phyloP scores from a whole-genome alignment of 2,113 vertebrate genomes.

The Chloropsis cyanopogon region DNA sequence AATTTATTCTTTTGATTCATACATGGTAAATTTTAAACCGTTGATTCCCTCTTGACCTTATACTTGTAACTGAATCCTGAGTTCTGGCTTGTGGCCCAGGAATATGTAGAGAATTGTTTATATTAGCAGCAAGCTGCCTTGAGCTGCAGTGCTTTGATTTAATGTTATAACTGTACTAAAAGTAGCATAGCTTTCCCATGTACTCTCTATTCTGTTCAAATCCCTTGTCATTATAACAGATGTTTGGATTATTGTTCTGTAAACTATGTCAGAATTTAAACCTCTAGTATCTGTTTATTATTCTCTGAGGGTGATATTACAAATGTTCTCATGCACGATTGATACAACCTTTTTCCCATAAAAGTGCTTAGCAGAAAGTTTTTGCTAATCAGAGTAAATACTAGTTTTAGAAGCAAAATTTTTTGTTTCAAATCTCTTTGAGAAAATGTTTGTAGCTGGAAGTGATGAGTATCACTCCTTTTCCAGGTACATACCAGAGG shows the following conservation, averaged over 20 bases:
- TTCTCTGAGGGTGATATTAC: slow-evolving; percentile 87
- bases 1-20: slow-evolving; percentile 88
- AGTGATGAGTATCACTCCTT: background rate
- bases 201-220: slow-evolving; percentile 85
- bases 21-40: slow-evolving; percentile 81
- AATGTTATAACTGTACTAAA: slow-evolving; percentile 83
- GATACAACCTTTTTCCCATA: slow-evolving; percentile 75
- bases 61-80: slow-evolving; percentile 79
- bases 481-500: background rate
- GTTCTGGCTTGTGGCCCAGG: slow-evolving; percentile 82
- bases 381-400: slow-evolving; percentile 65
- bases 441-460: background rate
- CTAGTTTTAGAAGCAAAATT: slow-evolving; percentile 43
- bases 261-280: slow-evolving; percentile 93
- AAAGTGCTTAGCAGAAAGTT: slow-evolving; percentile 68
- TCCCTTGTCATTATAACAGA: slow-evolving; percentile 95
- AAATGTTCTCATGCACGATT: slow-evolving; percentile 83
- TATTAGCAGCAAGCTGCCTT: slow-evolving; percentile 86
- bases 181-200: slow-evolving; percentile 89
- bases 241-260: slow-evolving; percentile 96
- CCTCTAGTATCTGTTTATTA: slow-evolving; percentile 91
- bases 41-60: slow-evolving; percentile 89
- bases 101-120: slow-evolving; percentile 90
- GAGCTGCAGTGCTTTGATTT: slow-evolving; percentile 85
- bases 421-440: background rate